These are phyloP conservation scores for Leptopilina myrica DNA, from an alignment of 2,888 invertebrate genomes.

Conservation along the genomic window DNA sequence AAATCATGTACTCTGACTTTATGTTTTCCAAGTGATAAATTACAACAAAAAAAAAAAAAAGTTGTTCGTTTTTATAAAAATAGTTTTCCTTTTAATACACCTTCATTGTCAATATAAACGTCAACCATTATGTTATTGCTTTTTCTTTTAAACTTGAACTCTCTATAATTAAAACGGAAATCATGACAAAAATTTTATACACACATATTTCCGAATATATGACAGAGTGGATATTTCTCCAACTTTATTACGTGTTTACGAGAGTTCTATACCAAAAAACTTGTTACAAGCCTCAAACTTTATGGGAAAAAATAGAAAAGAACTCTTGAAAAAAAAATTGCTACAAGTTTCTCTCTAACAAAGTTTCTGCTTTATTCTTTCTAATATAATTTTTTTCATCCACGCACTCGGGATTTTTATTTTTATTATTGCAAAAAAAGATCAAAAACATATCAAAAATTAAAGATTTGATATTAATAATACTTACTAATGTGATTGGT, in stretches of 20 bases:
- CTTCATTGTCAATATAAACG: neutral
- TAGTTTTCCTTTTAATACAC: neutral
- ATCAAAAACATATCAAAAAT: too few relatives aligned
- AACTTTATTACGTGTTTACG: constrained; percentile 4
- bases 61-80: neutral
- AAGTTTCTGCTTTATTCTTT: neutral
- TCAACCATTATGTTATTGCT: neutral
- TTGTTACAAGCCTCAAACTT: constrained; percentile 21
- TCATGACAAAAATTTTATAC: neutral
- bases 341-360: neutral
- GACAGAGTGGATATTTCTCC: neutral
- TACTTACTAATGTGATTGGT: too few relatives aligned
- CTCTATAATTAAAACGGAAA: constrained; percentile 12
- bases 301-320: neutral
- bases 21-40: constrained; percentile 5
- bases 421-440: neutral
- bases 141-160: neutral
- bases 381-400: constrained; percentile 2
- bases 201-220: neutral
- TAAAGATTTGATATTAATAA: too few relatives aligned
- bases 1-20: neutral
- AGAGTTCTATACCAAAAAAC: neutral
- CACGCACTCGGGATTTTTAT: neutral
- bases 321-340: neutral
- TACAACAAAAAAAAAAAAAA: neutral